Evolutionary conservation across 2,113 vertebrate genomes (phyloP).

Genomic region (Nibea albiflora): DNA sequence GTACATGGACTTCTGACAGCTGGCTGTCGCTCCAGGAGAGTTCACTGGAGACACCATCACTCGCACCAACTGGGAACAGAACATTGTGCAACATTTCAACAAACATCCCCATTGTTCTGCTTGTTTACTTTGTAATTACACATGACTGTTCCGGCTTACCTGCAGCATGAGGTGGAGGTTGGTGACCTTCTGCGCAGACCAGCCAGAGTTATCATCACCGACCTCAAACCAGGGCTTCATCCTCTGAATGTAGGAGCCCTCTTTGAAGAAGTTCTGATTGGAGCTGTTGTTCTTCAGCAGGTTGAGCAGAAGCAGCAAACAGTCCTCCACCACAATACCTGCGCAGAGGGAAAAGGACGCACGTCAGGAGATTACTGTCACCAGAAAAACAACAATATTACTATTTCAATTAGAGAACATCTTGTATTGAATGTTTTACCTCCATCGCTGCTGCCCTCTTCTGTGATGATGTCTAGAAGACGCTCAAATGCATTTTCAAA

Average conservation of each 20-base stretch:
- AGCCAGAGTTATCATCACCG: slow-evolving; percentile 95
- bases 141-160: slow-evolving; percentile 77
- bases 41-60: slow-evolving; percentile 97
- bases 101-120: background rate
- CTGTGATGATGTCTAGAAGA: slow-evolving; percentile 95
- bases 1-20: slow-evolving; percentile 97
- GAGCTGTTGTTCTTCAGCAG: slow-evolving; percentile 98
- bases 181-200: slow-evolving; percentile 98
- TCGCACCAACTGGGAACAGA: slow-evolving; percentile 88
- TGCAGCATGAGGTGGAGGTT: slow-evolving; percentile 98
- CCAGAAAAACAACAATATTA: background rate
- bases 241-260: slow-evolving; percentile 97
- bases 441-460: slow-evolving; percentile 97
- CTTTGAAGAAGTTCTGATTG: slow-evolving; percentile 99
- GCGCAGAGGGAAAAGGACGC: background rate
- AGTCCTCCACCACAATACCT: slow-evolving; percentile 99
- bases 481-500: slow-evolving; percentile 99
- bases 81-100: slow-evolving; percentile 6
- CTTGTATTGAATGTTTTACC: slow-evolving; percentile 79
- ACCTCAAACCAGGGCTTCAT: slow-evolving; percentile 99
- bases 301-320: slow-evolving; percentile 93
- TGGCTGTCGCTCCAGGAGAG: slow-evolving; percentile 93
- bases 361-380: background rate
- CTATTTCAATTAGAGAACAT: background rate
- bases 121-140: background rate